Conservation (phyloP, 2,113 vertebrate genomes). For the Arenaria interpres region DNA sequence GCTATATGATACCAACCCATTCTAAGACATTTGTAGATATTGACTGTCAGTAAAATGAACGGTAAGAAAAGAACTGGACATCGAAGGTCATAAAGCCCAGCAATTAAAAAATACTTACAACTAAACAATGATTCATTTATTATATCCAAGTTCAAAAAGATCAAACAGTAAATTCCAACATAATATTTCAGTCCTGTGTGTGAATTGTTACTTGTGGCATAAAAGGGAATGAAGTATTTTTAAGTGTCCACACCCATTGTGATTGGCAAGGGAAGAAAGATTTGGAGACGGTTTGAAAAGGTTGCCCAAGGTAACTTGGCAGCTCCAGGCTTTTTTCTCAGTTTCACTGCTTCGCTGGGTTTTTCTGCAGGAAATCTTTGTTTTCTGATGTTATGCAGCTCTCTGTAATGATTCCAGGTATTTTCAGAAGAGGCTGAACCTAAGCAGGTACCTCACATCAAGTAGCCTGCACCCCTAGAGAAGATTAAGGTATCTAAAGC, state of each 20-base stretch:
- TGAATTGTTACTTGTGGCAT: slow-evolving; percentile 14
- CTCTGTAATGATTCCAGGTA: background rate
- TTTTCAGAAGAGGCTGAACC: background rate
- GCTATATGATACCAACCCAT: background rate
- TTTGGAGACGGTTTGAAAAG: background rate
- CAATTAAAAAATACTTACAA: slow-evolving; percentile 37
- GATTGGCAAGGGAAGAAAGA: slow-evolving; percentile 56
- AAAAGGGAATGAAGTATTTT: slow-evolving; percentile 37
- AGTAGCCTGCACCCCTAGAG: background rate
- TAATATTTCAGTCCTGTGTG: background rate
- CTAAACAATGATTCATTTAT: background rate
- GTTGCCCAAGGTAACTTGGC: slow-evolving; percentile 60
- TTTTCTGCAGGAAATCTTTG: background rate
- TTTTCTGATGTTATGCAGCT: background rate
- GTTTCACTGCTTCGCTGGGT: background rate
- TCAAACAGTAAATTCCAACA: slow-evolving; percentile 36
- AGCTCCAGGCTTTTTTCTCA: slow-evolving; percentile 18
- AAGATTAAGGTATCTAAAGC: background rate
- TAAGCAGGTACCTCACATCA: background rate
- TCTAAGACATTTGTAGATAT: background rate
- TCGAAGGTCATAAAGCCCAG: background rate
- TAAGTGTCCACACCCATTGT: slow-evolving; percentile 48
- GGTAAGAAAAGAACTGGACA: background rate
- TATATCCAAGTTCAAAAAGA: slow-evolving; percentile 21
- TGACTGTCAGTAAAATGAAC: background rate